phyloP scores from a whole-genome alignment of 2,113 vertebrate genomes.

The Oreochromis tanganicae region DNA sequence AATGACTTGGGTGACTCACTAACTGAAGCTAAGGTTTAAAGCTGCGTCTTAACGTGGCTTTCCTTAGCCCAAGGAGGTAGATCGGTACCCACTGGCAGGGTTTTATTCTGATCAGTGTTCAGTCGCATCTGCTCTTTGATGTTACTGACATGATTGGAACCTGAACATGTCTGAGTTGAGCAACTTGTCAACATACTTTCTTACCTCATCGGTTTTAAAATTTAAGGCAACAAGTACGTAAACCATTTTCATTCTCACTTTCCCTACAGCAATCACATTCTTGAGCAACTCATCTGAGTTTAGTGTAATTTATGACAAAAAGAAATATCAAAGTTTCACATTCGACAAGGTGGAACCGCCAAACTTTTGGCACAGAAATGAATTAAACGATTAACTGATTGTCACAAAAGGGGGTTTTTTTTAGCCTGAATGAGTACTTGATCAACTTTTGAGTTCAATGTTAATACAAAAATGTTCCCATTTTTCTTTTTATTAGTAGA shows the following conservation, averaged over 20 bases:
- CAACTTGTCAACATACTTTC: not conserved
- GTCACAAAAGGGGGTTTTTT: accelerated
- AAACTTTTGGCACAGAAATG: not conserved
- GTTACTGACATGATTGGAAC: not conserved
- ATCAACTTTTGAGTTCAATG: not conserved
- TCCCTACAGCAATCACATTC: not conserved
- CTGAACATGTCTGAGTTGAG: not conserved
- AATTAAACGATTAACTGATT: not conserved
- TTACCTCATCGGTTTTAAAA: not conserved
- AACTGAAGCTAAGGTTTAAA: not conserved
- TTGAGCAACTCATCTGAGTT: not conserved
- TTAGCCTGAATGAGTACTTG: not conserved
- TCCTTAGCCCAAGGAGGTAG: not conserved
- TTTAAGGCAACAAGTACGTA: not conserved
- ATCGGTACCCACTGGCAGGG: not conserved
- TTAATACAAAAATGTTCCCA: not conserved
- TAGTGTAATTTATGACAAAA: not conserved
- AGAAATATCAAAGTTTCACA: not conserved
- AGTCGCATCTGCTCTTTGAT: not conserved
- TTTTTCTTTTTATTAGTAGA: not conserved
- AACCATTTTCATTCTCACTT: not conserved
- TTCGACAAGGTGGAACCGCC: not conserved
- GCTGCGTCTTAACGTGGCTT: not conserved
- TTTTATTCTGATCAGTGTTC: not conserved
- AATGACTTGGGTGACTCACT: not conserved